phyloP scores from a whole-genome alignment of 2,113 vertebrate species.

The Cacatua alba region DNA sequence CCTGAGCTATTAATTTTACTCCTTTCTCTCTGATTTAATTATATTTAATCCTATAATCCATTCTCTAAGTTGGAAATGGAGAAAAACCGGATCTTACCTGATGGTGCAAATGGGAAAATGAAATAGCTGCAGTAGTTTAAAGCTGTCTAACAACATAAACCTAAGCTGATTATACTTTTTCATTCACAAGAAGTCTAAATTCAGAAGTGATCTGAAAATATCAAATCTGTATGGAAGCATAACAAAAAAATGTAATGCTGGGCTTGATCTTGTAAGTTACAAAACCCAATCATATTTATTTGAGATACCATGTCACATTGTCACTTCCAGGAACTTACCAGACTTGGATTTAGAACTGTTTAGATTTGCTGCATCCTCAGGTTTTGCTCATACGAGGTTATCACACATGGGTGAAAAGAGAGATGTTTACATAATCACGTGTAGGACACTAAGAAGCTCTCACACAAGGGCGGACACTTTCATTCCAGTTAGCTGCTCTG shows the following conservation, averaged over 20 bases:
- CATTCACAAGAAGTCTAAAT: not conserved
- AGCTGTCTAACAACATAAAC: not conserved
- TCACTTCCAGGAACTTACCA: not conserved
- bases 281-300: not conserved
- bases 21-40: constrained; percentile 55
- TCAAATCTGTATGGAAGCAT: not conserved
- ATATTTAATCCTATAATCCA: constrained; percentile 40
- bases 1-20: constrained; percentile 50
- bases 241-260: not conserved
- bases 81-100: constrained; percentile 16
- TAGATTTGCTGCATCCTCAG: not conserved
- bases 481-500: not conserved
- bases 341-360: not conserved
- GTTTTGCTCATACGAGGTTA: not conserved
- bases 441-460: not conserved
- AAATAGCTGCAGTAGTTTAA: constrained; percentile 33
- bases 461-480: not conserved
- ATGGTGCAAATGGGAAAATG: constrained; percentile 30
- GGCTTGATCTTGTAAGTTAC: not conserved
- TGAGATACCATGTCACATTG: not conserved
- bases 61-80: constrained; percentile 39
- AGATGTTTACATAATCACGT: fast-evolving
- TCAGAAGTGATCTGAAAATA: not conserved
- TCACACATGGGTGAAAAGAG: not conserved
- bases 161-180: not conserved